Evolutionary conservation across 1,140 invertebrate genomes (phyloP).

Genomic region (Hylaeus volcanicus): DNA sequence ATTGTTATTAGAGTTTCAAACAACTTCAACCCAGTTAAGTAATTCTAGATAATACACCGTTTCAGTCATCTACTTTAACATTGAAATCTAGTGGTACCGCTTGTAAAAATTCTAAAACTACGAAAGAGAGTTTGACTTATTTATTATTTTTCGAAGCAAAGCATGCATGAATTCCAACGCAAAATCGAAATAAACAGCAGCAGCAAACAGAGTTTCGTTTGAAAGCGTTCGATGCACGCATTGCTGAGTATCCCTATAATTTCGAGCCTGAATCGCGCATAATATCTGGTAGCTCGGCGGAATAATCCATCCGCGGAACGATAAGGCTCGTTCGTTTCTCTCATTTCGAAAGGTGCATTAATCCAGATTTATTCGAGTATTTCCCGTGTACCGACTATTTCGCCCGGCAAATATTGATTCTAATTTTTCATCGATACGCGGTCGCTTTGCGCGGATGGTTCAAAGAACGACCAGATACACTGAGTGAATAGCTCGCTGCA

Average conservation of each 20-base stretch:
- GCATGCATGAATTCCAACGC: not conserved
- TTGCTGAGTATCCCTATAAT: conserved; percentile 34
- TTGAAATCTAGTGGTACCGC: too few species aligned
- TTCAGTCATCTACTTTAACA: too few species aligned
- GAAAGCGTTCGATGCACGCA: too few species aligned
- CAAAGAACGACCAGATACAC: not conserved
- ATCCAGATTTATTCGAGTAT: conserved; percentile 17
- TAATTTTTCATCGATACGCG: conserved; percentile 21
- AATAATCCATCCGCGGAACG: conserved; percentile 34
- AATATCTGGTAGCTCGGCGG: conserved; percentile 30
- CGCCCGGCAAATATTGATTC: conserved; percentile 33
- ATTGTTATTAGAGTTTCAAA: too few species aligned
- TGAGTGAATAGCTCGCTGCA: too few species aligned
- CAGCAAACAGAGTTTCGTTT: conserved; percentile 7
- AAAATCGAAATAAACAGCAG: conserved; percentile 23
- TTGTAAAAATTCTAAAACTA: too few species aligned
- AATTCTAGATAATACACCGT: too few species aligned
- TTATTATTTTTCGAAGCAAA: too few species aligned
- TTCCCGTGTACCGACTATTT: conserved; percentile 5
- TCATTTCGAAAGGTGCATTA: not conserved
- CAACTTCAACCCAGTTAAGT: too few species aligned
- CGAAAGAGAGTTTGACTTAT: too few species aligned
- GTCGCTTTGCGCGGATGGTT: too few species aligned
- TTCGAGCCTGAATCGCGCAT: conserved; percentile 23
- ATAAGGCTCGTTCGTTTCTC: not conserved